A percentile compares a stretch with the other conserved stretches of the same genome.
Evolutionary conservation across 2,113 vertebrate species (phyloP).

Genomic region (Pterocles orientalis): DNA sequence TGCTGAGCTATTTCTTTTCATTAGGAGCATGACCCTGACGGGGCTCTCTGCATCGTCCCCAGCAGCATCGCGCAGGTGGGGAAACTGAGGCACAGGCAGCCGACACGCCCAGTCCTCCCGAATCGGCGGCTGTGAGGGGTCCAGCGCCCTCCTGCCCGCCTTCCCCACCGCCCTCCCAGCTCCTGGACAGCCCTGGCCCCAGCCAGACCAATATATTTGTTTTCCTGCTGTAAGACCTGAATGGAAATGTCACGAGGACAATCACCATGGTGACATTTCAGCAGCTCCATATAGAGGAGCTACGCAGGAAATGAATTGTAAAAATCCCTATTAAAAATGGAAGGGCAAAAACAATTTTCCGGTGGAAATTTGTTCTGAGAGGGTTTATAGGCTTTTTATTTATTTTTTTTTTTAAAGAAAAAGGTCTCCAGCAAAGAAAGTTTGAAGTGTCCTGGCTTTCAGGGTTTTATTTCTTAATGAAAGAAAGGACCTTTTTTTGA

Average conservation of each 20-base stretch:
- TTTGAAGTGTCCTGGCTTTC: background rate
- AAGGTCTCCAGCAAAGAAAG: conserved; percentile 8
- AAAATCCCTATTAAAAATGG: conserved; percentile 57
- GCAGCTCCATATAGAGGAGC: conserved; percentile 25
- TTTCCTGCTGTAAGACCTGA: background rate
- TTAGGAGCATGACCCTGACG: fast-evolving
- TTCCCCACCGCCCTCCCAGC: background rate
- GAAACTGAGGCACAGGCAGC: background rate
- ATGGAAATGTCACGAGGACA: conserved; percentile 59
- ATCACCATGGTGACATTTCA: conserved; percentile 68
- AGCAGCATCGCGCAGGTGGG: background rate
- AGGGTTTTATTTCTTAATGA: background rate
- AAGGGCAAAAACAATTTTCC: conserved; percentile 54
- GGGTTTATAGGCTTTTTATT: background rate
- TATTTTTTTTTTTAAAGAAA: background rate
- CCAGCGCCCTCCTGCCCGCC: background rate
- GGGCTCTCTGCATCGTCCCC: fast-evolving
- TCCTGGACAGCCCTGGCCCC: background rate
- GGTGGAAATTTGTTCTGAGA: background rate
- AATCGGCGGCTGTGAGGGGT: fast-evolving
- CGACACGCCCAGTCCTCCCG: fast-evolving
- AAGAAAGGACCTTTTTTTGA: background rate
- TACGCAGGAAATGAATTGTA: conserved; percentile 48
- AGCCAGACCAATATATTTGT: background rate
- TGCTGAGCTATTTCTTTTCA: background rate